phyloP scores from a whole-genome alignment of 37 sponge, comb jelly and placozoan species.

The Aphrocallistes beatrix region DNA sequence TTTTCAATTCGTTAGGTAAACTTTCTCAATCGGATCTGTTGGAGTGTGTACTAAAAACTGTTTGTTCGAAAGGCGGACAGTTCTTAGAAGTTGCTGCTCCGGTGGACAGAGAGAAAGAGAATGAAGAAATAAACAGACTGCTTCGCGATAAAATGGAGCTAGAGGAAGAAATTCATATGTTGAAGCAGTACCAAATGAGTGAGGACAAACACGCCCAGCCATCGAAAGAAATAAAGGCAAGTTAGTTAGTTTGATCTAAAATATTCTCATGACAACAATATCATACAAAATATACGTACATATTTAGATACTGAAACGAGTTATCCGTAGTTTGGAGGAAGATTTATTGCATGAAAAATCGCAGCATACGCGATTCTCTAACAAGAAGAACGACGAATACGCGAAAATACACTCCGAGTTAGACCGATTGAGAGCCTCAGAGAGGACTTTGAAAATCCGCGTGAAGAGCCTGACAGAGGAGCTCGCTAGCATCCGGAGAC shows the following conservation, averaged over 20 bases:
- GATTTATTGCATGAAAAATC: background rate
- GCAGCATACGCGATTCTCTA: background rate
- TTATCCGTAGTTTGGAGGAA: background rate
- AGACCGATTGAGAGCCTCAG: background rate
- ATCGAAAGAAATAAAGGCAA: background rate
- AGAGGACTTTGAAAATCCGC: conserved; percentile 1
- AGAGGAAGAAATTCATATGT: background rate
- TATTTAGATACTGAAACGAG: background rate
- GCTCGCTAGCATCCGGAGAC: background rate
- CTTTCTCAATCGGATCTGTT: background rate
- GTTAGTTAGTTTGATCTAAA: background rate
- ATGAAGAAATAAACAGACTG: background rate
- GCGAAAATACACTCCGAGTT: background rate
- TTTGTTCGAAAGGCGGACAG: background rate
- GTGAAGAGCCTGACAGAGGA: conserved; percentile 3
- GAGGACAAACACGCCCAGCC: background rate
- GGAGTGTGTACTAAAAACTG: background rate
- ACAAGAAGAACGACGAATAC: conserved; percentile 6
- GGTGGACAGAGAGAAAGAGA: background rate
- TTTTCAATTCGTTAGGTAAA: background rate
- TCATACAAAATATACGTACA: too few relatives aligned
- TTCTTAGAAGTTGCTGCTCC: background rate
- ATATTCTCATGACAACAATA: background rate
- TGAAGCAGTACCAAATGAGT: background rate
- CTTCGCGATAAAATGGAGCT: background rate